phyloP scores from a whole-genome alignment of 2,113 vertebrate species.

The Thamnaconus septentrionalis region DNA sequence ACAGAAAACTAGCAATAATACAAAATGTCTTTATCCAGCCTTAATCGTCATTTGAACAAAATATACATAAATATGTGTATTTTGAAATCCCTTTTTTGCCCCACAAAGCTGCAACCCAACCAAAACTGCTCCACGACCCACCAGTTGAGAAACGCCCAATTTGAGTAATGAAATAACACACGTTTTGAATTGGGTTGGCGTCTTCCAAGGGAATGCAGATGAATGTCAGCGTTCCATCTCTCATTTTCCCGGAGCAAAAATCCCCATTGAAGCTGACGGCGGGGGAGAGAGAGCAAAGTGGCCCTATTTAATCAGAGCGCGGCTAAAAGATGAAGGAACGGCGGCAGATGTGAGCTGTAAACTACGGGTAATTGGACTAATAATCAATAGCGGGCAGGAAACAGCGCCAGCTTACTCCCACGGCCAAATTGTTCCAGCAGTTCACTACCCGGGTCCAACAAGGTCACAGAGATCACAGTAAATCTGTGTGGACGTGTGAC shows the following conservation, averaged over 20 bases:
- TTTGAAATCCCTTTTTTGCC: no score
- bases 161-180: no score
- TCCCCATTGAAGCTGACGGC: neutral
- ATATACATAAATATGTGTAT: no score
- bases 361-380: slow-evolving; percentile 63
- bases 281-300: neutral
- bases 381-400: slow-evolving; percentile 65
- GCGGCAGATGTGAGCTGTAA: slow-evolving; percentile 37
- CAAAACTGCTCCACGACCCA: no score
- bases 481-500: slow-evolving; percentile 43
- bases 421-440: slow-evolving; percentile 52
- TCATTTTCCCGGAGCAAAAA: neutral
- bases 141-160: no score
- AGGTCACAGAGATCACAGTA: slow-evolving; percentile 19
- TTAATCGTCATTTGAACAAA: no score
- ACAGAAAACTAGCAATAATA: no score
- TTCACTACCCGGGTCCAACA: slow-evolving; percentile 39
- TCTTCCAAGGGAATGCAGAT: no score
- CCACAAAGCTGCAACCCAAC: no score
- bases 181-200: no score
- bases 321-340: slow-evolving; percentile 17
- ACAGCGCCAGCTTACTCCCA: slow-evolving; percentile 51
- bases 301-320: neutral
- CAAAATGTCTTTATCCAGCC: no score
- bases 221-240: no score